Evolutionary conservation across 2,888 invertebrate genomes (phyloP), one percentile per base, ranked within the genome.

Genomic region (Palloptera scutellata): DNA sequence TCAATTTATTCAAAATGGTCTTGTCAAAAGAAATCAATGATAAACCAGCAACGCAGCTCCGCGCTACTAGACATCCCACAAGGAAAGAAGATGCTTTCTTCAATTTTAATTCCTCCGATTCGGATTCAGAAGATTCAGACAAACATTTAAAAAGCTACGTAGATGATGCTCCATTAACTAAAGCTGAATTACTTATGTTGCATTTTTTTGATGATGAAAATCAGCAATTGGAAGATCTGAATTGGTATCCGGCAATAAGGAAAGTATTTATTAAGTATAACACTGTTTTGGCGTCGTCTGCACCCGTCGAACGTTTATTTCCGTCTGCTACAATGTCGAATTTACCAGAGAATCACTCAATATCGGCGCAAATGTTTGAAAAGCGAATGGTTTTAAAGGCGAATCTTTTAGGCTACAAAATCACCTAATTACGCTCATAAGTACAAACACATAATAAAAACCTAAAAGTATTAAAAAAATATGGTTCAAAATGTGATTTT

Each of bases 101-200:
- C 15, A 30, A 17, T 52, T 61, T 52, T 13, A 20, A 6, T 10
- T 43, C 54, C 11, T 30, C 30, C 30, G 62, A 53, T 54, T 42
- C 43, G 6, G 54, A 54, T 12, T 15, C 30, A 12, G 54, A 62
- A 42, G 41, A 4, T 57, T 57, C 15, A n/a, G 12, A 19, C 2
- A 13, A 13, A 2, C 8, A 30, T 30, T 8, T 4, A n/a, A 19
- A 11, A 12, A 4, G 12, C 12, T 12, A 13, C 12, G 15, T 51
- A 11, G 10, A 51, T 12, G 40, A 17, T 15, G 15, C 15, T n/a
- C 30, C 62, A 51, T 52, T 30, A 11, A 30, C 42, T 10, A 53
- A 53, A 62, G 62, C 62, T 2, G 19, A 62, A 62, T 41, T 62
- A 42, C 17, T 53, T 17, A 54, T 62, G 52, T 41, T 52, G 19